Evolutionary conservation across 2,113 vertebrate species (phyloP).

Genomic region (Corythaixoides concolor): DNA sequence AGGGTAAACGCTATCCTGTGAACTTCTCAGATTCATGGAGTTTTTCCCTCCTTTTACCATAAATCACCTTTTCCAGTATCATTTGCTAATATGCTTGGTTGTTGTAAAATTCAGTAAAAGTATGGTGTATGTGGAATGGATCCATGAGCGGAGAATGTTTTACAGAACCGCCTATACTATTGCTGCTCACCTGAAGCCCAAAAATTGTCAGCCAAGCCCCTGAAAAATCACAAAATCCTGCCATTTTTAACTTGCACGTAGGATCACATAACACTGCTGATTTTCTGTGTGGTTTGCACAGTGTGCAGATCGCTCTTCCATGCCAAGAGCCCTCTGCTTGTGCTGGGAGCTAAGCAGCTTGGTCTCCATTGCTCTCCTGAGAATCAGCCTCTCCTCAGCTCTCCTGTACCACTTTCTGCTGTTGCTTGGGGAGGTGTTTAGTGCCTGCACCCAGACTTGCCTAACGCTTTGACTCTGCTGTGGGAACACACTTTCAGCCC

Average conservation of each 20-base stretch:
- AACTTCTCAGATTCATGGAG: not conserved
- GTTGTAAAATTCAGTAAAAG: not conserved
- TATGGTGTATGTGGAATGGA: not conserved
- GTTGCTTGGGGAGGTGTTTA: not conserved
- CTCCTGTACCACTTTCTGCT: not conserved
- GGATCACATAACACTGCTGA: not conserved
- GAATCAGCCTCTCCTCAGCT: not conserved
- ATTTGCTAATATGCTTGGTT: not conserved
- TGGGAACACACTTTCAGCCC: not conserved
- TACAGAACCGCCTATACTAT: not conserved
- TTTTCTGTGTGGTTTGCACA: not conserved
- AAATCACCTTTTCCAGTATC: not conserved
- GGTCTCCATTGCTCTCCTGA: not conserved
- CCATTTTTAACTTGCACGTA: not conserved
- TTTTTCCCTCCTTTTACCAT: not conserved
- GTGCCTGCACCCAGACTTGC: not conserved
- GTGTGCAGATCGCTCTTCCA: not conserved
- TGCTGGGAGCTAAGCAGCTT: not conserved
- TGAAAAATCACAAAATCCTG: not conserved
- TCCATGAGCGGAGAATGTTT: not conserved
- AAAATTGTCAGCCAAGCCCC: not conserved
- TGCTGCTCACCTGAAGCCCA: not conserved
- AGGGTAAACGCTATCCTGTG: not conserved
- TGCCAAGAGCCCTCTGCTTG: not conserved
- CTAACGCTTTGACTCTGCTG: not conserved